Percentiles rank a stretch among this genome's conserved stretches.
These are phyloP conservation scores for Hololepta plana DNA, from an alignment of 2,888 invertebrate species.

Conservation along the genomic window DNA sequence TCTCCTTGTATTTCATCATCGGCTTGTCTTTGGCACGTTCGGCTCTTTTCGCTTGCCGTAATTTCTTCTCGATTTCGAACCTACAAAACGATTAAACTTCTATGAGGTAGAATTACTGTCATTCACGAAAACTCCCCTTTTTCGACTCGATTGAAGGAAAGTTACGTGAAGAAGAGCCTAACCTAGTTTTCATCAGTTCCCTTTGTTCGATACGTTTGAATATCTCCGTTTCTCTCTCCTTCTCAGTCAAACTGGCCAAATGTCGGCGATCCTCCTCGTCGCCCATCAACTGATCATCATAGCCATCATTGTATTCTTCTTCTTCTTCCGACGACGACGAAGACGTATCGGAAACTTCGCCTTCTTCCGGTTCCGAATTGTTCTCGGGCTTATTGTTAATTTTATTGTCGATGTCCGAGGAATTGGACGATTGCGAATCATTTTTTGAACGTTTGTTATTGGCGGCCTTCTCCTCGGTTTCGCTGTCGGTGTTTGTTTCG, in stretches of 20 bases:
- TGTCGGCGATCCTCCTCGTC: constrained; percentile 87
- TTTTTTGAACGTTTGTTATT: constrained; percentile 18
- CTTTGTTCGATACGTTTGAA: constrained; percentile 91
- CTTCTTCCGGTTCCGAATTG: constrained; percentile 69
- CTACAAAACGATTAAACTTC: too few relatives aligned
- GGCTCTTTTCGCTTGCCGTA: constrained; percentile 64
- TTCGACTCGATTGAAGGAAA: too few relatives aligned
- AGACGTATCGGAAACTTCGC: constrained; percentile 61
- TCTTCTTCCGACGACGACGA: constrained; percentile 47
- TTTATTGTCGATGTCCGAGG: constrained; percentile 14
- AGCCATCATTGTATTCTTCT: constrained; percentile 90
- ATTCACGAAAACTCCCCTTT: too few relatives aligned
- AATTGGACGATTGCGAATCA: constrained; percentile 17
- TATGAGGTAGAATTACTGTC: too few relatives aligned
- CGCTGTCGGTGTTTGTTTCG: constrained; percentile 23
- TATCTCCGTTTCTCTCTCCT: constrained; percentile 92
- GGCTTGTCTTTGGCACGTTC: constrained; percentile 42
- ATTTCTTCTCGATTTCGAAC: constrained; percentile 90
- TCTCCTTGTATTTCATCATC: constrained; percentile 54
- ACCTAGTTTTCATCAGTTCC: constrained; percentile 80
- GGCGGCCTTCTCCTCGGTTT: constrained; percentile 20
- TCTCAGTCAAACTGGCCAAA: constrained; percentile 85
- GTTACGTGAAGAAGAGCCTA: too few relatives aligned
- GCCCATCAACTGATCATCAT: constrained; percentile 92
- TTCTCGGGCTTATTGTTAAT: constrained; percentile 18